Evolutionary conservation across 1,140 invertebrate species (phyloP).

Genomic region (Apis mellifera): DNA sequence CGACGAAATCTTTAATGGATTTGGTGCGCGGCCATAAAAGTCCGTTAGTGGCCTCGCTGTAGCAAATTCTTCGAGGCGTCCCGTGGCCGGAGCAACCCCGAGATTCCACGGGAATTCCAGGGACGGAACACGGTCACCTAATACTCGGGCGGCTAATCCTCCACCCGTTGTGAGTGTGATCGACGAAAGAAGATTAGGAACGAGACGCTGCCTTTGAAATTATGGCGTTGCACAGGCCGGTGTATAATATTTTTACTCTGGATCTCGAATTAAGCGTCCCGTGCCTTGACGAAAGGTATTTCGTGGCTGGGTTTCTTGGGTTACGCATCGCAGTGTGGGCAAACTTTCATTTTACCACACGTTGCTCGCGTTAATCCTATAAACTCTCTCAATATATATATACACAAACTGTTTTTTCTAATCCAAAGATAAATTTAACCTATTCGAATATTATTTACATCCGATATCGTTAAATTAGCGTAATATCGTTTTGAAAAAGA

Average conservation of each 20-base stretch:
- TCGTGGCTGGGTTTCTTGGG: slow-evolving; percentile 1
- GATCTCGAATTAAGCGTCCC: background rate
- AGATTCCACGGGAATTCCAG: slow-evolving; percentile 65
- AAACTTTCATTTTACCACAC: background rate
- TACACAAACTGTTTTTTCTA: too few relatives aligned
- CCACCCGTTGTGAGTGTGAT: slow-evolving; percentile 51
- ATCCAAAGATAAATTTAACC: too few relatives aligned
- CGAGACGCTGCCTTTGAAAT: background rate
- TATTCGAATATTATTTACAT: too few relatives aligned
- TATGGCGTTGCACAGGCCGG: background rate
- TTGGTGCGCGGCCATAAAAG: slow-evolving; percentile 53
- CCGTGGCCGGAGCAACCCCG: slow-evolving; percentile 50
- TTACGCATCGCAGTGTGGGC: background rate
- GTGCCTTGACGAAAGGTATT: background rate
- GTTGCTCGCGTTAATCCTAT: too few relatives aligned
- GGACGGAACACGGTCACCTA: slow-evolving; percentile 52
- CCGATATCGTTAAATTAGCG: too few relatives aligned
- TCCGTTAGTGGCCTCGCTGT: slow-evolving; percentile 45
- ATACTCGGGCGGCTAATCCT: slow-evolving; percentile 64
- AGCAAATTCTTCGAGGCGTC: slow-evolving; percentile 66
- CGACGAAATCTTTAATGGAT: slow-evolving; percentile 47
- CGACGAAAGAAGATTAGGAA: slow-evolving; percentile 67
- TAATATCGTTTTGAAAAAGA: background rate
- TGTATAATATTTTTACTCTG: slow-evolving; percentile 13
- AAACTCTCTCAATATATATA: too few relatives aligned